Conservation (phyloP, 37 sponge, comb jelly and placozoan genomes). For the Dysidea cf. avara region DNA sequence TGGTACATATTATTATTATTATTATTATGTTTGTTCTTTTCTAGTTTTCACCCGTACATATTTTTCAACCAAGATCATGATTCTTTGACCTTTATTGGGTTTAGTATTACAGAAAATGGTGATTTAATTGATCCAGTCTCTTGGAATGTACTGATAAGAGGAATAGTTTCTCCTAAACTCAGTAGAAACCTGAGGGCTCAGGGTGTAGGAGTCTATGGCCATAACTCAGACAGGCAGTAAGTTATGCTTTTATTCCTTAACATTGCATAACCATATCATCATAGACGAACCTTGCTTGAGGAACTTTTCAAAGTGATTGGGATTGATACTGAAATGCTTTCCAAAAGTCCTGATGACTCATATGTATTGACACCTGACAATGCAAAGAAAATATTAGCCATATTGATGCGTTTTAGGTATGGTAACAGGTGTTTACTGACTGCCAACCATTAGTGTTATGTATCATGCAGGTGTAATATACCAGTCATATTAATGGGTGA, state of each 20-base stretch:
- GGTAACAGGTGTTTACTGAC: no score
- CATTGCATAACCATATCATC: no score
- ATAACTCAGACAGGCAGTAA: constrained; percentile 25
- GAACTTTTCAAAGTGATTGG: constrained; percentile 63
- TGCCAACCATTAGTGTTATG: neutral
- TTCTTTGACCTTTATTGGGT: constrained; percentile 64
- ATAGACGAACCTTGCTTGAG: constrained; percentile 22
- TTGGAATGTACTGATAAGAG: neutral
- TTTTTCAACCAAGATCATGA: constrained; percentile 63
- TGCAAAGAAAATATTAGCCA: no score
- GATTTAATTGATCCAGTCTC: constrained; percentile 29
- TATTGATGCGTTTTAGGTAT: no score
- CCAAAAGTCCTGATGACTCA: constrained; percentile 14
- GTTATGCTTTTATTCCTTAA: neutral
- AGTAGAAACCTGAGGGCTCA: constrained; percentile 22
- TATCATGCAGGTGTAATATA: constrained; percentile 66
- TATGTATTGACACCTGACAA: no score
- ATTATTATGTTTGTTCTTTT: neutral
- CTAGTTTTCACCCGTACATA: constrained; percentile 64
- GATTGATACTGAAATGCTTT: constrained; percentile 4
- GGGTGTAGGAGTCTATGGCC: constrained; percentile 29
- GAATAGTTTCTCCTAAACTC: constrained; percentile 27
- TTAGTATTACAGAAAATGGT: constrained; percentile 4
- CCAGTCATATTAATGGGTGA: constrained; percentile 96
- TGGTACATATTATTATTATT: neutral